Conservation (phyloP, 23 tunicate species). For the Trididemnum clinides region DNA sequence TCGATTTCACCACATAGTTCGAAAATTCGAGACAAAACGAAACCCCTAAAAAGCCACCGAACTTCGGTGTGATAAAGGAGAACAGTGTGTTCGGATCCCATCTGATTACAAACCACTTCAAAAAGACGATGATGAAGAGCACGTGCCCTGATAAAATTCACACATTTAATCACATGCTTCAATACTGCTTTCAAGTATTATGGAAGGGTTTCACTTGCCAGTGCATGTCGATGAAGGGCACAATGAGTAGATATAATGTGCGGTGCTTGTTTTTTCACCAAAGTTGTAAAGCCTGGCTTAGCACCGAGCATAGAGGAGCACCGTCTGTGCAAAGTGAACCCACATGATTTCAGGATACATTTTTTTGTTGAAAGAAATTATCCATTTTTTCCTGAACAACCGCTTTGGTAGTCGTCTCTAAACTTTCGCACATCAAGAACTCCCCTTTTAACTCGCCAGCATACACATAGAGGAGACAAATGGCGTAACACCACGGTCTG, state of each 20-base stretch:
- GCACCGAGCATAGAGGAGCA: conserved; percentile 3
- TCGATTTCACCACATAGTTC: conserved; percentile 14
- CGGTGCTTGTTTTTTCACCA: too few relatives aligned
- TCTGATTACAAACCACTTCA: conserved; percentile 1
- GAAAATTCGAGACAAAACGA: conserved; percentile 23
- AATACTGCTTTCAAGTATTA: conserved; percentile 3
- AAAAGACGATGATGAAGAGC: too few relatives aligned
- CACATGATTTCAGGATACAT: background rate
- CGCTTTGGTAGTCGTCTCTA: conserved; percentile 3
- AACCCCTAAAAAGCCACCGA: conserved; percentile 5
- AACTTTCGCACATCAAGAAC: too few relatives aligned
- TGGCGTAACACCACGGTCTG: too few relatives aligned
- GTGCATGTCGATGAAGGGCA: background rate
- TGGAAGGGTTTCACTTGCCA: conserved; percentile 14
- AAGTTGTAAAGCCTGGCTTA: too few relatives aligned
- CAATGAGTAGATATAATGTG: too few relatives aligned
- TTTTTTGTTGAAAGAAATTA: conserved; percentile 6
- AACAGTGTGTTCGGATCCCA: conserved; percentile 6
- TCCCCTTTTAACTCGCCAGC: too few relatives aligned
- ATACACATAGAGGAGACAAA: too few relatives aligned
- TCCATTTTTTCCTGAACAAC: too few relatives aligned
- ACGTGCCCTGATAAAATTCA: conserved; percentile 32
- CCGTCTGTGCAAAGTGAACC: background rate
- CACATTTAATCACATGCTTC: conserved; percentile 11
- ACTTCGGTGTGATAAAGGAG: conserved; percentile 16